Percentiles rank a stretch among this genome's conserved stretches.
phyloP scores from a whole-genome alignment of 2,113 vertebrate species.

The Hymenochirus boettgeri region DNA sequence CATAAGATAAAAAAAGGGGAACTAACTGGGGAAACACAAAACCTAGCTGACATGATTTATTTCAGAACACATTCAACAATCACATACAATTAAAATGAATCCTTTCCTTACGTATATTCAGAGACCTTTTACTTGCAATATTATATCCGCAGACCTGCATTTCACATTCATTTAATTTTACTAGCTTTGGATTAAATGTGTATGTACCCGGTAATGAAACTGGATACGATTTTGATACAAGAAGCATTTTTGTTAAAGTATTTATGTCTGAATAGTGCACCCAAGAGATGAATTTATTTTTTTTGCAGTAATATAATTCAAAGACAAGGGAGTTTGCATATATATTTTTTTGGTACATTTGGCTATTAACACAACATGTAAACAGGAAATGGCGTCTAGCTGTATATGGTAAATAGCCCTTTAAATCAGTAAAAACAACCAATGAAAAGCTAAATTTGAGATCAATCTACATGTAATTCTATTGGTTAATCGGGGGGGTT shows the following conservation, averaged over 20 bases:
- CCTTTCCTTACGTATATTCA: background rate
- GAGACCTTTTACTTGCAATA: conserved; percentile 7
- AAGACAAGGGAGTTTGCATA: conserved; percentile 44
- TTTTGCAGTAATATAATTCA: conserved; percentile 59
- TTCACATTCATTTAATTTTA: conserved; percentile 33
- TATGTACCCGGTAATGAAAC: conserved; percentile 34
- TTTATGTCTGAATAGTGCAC: conserved; percentile 55
- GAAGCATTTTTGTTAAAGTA: conserved; percentile 45
- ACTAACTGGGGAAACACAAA: conserved; percentile 11
- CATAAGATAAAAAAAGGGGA: background rate
- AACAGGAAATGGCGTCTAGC: conserved; percentile 61
- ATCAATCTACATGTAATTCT: too few relatives aligned
- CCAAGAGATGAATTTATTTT: conserved; percentile 55
- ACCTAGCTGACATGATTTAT: conserved; percentile 2
- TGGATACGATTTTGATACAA: conserved; percentile 26
- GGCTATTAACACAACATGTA: too few relatives aligned
- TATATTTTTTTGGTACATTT: conserved; percentile 47
- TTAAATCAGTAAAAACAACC: conserved; percentile 49
- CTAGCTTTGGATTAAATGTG: conserved; percentile 24
- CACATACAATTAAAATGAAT: conserved; percentile 20
- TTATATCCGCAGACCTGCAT: background rate
- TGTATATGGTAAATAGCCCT: conserved; percentile 46
- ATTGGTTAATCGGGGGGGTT: too few relatives aligned
- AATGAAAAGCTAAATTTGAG: conserved; percentile 55
- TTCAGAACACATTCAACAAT: conserved; percentile 20